These are phyloP conservation scores for Siniperca undulata DNA, from an alignment of 2,797 vertebrate species.

Conservation along the genomic window DNA sequence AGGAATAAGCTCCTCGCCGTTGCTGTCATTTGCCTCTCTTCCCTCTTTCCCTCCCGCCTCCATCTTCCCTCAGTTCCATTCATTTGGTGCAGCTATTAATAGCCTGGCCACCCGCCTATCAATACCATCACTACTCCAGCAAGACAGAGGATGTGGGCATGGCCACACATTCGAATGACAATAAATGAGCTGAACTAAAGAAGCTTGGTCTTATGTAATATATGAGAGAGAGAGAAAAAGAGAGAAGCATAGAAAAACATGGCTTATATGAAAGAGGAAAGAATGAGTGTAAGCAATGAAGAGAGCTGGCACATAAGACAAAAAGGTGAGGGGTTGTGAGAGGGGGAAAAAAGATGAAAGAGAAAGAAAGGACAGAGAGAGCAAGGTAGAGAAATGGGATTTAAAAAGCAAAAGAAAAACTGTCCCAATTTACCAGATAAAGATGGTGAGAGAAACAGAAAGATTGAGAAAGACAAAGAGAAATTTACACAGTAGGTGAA, in stretches of 20 bases:
- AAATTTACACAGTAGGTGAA: conserved; percentile 34
- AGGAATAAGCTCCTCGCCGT: conserved; percentile 71
- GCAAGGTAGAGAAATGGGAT: conserved; percentile 7
- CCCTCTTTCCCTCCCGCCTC: conserved; percentile 53
- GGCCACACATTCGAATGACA: conserved; percentile 62
- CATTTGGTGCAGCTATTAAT: conserved; percentile 80
- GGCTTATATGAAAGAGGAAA: conserved; percentile 11
- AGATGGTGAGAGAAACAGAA: conserved; percentile 8
- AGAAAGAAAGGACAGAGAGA: background rate
- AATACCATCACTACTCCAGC: conserved; percentile 81
- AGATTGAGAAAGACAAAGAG: conserved; percentile 12
- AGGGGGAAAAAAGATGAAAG: background rate
- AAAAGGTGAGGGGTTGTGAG: background rate
- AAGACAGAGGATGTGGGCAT: conserved; percentile 76
- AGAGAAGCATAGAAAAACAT: conserved; percentile 24
- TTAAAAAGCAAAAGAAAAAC: conserved; percentile 20
- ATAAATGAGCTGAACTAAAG: conserved; percentile 66
- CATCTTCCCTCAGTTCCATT: conserved; percentile 68
- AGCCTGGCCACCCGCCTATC: conserved; percentile 74
- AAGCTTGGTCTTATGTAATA: conserved; percentile 65
- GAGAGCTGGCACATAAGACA: background rate
- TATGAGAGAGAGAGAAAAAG: background rate
- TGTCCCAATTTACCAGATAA: conserved; percentile 23
- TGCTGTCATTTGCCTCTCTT: conserved; percentile 64
- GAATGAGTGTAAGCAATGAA: background rate